Evolutionary conservation across 2,888 invertebrate species (phyloP), one percentile per base, ranked within the genome.

Genomic region (Acleris holmiana): DNA sequence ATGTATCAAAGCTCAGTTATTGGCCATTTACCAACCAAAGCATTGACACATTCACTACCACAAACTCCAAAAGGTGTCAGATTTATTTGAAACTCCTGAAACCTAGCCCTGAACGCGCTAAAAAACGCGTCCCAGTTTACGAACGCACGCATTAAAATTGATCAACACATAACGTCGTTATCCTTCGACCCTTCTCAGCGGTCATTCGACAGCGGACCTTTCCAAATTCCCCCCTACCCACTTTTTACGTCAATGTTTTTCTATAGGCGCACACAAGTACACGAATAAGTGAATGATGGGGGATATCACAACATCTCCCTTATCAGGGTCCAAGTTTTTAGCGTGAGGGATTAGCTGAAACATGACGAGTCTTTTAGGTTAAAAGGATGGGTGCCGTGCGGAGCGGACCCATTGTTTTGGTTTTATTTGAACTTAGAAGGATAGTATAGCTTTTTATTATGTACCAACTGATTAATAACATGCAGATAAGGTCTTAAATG

Each of bases 211-310:
- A 91, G 35, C 35, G 88, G 82, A 83, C 84, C 89, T 88, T 86
- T 70, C 53, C 72, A 13, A 35, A 35, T 13, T 13, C 71, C 76
- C 78, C 83, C 80, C 86, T 86, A 83, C 88, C 91, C 89, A 87
- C 85, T 92, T 92, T 92, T 92, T 91, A 91, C 90, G 86, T 88
- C 90, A 91, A 90, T 92, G 92, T 92, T 92, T 92, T 91, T 91
- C 91, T 91, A 92, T 91, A 91, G 88, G 80, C 82, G 78, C 71
- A 75, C 80, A 79, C 78, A 83, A 79, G 80, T 78, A 77, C 79
- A 82, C 69, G 81, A 78, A 82, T 84, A 86, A 88, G 87, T 88
- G 86, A 89, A 86, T 87, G 87, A 86, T 87, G 89, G 86, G 87
- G 84, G 83, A 82, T 91, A 90, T 91, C 90, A 88, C 88, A 91